These are phyloP conservation scores for Tiliacea aurago DNA, from an alignment of 2,888 invertebrate genomes.

Conservation along the genomic window DNA sequence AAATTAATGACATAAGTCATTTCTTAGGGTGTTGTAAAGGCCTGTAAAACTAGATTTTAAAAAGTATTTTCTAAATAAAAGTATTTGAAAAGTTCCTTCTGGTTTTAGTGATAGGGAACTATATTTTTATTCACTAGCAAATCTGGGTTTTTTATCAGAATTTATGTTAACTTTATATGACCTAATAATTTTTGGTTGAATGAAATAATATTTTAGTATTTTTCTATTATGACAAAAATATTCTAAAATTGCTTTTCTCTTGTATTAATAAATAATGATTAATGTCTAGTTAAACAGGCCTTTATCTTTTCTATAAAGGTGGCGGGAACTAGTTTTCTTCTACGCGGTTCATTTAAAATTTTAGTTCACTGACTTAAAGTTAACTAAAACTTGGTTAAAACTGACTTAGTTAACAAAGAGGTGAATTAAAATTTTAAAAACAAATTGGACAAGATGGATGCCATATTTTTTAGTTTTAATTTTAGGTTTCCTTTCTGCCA, in stretches of 20 bases:
- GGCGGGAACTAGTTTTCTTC: slow-evolving; percentile 76
- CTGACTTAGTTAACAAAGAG: slow-evolving; percentile 19
- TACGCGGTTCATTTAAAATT: slow-evolving; percentile 51
- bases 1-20: slow-evolving; percentile 55
- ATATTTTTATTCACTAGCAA: background rate
- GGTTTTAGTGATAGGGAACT: background rate
- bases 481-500: slow-evolving; percentile 72
- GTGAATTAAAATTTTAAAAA: slow-evolving; percentile 47
- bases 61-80: background rate
- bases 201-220: background rate
- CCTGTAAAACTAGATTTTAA: slow-evolving; percentile 61
- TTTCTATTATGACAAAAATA: slow-evolving; percentile 31
- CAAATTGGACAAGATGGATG: slow-evolving; percentile 76
- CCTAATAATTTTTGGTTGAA: background rate
- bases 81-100: slow-evolving; percentile 9
- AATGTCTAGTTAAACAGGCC: slow-evolving; percentile 64
- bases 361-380: slow-evolving; percentile 42
- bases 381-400: slow-evolving; percentile 14
- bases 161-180: background rate
- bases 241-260: slow-evolving; percentile 4
- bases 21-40: slow-evolving; percentile 65
- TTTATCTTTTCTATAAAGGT: slow-evolving; percentile 73
- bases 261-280: slow-evolving; percentile 2
- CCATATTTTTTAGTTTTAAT: slow-evolving; percentile 85
- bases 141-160: background rate